Evolutionary conservation across 2,888 invertebrate species (phyloP), one percentile per base, ranked within the genome.

Genomic region (Epicampocera succincta): DNA sequence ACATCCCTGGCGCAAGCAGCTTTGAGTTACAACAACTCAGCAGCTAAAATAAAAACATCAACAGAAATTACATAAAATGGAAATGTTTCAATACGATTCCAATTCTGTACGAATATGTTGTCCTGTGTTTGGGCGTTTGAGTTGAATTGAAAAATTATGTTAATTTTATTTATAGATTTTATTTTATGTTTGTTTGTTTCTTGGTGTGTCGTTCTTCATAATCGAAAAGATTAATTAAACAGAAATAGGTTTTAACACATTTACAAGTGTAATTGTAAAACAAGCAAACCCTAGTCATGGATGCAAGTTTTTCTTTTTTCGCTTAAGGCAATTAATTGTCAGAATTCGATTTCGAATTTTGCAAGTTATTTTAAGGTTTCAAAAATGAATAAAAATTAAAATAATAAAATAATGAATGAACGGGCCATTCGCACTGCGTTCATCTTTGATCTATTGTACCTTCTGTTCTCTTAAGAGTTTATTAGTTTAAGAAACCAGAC

Each of bases 41-140:
- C 29, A 56, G 17, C 29, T 56, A 40, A 11, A 50, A 33, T 19
- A 19, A 38, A 38, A 17, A 38, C 9, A 25, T 9, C 15, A 38
- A 25, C 44, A 48, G 65, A 71, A 69, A 42, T 21, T 21, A 81
- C 71, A 73, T 54, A 54, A 72, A 77, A 81, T 77, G 76, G 63
- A 77, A 77, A 81, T 72, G 77, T 77, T 81, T 81, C 66, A 40
- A 65, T 68, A 52, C 68, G 54, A 79, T 61, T 73, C 74, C 46
- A 68, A 71, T 75, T 40, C 42, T 44, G 46, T 12, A 15, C 12
- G 50, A 12, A 4, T 56, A 19, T 25, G 42, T 42, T 15, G 42
- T 78, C 65, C 66, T 72, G 42, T 78, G 78, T 72, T 78, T 72
- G 72, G 78, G 72, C 78, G 78, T 78, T 78, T 58, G 42, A 71